phyloP scores from a whole-genome alignment of 2,888 invertebrate genomes.

The Crossocerus cetratus region DNA sequence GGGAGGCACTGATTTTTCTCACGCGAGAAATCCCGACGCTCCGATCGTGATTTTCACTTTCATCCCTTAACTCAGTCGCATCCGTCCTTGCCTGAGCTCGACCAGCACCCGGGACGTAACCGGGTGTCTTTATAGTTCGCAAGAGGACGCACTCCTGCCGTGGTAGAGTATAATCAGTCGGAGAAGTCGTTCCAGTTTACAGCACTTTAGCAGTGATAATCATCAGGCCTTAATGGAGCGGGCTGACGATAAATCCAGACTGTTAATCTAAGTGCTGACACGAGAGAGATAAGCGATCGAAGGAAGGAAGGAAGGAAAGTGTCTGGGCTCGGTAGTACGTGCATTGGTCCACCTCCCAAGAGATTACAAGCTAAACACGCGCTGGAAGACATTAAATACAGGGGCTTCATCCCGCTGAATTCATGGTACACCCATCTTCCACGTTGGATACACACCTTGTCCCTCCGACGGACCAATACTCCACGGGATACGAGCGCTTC shows the following conservation, averaged over 20 bases:
- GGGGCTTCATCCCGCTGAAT: constrained; percentile 40
- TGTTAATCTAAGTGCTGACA: background rate
- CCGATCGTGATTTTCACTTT: no score
- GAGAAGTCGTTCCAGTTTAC: background rate
- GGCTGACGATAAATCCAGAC: background rate
- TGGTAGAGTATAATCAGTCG: background rate
- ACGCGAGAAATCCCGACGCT: background rate
- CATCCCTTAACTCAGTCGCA: no score
- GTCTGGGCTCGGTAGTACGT: constrained; percentile 27
- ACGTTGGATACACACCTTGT: constrained; percentile 39
- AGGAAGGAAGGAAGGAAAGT: constrained; percentile 21
- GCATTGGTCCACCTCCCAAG: constrained; percentile 38
- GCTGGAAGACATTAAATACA: constrained; percentile 47
- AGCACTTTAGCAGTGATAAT: background rate
- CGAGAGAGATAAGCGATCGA: constrained; percentile 9
- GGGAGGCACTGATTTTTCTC: constrained; percentile 2
- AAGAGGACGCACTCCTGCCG: no score
- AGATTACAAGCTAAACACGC: constrained; percentile 55
- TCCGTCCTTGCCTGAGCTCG: no score
- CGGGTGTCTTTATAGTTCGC: no score
- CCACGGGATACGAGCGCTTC: constrained; percentile 27
- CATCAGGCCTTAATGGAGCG: background rate
- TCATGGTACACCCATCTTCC: constrained; percentile 42
- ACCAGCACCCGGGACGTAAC: no score
- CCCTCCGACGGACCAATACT: constrained; percentile 33